A percentile compares a stretch with the other conserved stretches of the same genome.
Evolutionary conservation across 2,113 vertebrate genomes (phyloP).

Genomic region (Azemiops feae): DNA sequence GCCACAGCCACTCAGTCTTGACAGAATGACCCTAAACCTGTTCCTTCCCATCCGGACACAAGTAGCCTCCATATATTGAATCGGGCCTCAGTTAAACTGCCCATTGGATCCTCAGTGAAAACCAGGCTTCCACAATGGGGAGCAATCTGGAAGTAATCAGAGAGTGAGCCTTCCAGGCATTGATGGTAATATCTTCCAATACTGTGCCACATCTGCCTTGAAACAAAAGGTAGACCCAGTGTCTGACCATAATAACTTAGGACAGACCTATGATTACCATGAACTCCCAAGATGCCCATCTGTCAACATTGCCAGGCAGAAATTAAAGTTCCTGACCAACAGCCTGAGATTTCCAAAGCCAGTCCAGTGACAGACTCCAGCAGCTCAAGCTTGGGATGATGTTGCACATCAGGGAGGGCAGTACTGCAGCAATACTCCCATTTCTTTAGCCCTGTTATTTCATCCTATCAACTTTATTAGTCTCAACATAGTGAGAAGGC

Average conservation of each 20-base stretch:
- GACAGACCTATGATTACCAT: background rate
- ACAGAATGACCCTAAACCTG: background rate
- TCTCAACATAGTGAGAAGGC: constrained; percentile 8
- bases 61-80: background rate
- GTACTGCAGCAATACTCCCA: background rate
- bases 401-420: background rate
- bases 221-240: background rate
- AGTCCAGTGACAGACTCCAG: background rate
- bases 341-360: background rate
- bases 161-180: background rate
- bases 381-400: background rate
- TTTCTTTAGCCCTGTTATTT: background rate
- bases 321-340: background rate
- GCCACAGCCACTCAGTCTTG: background rate
- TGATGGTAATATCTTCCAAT: background rate
- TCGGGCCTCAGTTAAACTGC: background rate
- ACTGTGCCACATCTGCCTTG: background rate
- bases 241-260: background rate
- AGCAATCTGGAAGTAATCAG: background rate
- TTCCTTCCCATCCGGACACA: background rate
- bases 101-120: background rate
- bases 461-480: background rate
- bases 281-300: background rate
- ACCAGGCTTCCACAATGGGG: background rate
- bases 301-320: background rate